Evolutionary conservation across 2,113 vertebrate genomes (phyloP).

Genomic region (Stegostoma tigrinum): DNA sequence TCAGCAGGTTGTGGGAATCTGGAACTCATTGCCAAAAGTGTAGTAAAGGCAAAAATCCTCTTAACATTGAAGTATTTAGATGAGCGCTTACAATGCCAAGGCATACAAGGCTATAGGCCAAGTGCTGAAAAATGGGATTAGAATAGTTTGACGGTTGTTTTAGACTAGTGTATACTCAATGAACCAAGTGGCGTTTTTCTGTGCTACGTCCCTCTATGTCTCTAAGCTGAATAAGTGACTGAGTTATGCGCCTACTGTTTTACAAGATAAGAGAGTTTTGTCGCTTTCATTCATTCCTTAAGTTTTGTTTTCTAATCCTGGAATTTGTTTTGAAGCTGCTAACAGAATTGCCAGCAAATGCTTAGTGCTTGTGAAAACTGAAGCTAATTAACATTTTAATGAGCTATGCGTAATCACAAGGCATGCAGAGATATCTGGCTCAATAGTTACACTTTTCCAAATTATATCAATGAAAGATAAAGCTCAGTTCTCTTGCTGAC

Average conservation of each 20-base stretch:
- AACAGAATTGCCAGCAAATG: background rate
- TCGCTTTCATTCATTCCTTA: background rate
- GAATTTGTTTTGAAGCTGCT: slow-evolving; percentile 14
- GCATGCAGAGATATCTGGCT: background rate
- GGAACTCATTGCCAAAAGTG: no score
- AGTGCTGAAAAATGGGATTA: no score
- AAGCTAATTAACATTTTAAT: background rate
- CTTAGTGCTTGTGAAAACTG: background rate
- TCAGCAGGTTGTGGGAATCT: no score
- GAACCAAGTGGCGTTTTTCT: no score
- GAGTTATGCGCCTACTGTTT: background rate
- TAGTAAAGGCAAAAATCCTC: no score
- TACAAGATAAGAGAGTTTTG: background rate
- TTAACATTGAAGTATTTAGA: no score
- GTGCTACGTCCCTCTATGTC: no score
- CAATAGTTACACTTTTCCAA: background rate
- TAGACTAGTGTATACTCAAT: no score
- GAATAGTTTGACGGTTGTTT: no score
- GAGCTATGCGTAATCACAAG: background rate
- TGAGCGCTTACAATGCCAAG: no score
- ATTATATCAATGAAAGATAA: background rate
- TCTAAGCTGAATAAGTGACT: background rate
- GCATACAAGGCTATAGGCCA: no score
- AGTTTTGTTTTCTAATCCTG: background rate
- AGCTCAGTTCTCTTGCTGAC: background rate